phyloP scores from a whole-genome alignment of 92 coral and sea anemone species.

The Paragorgia papillata region DNA sequence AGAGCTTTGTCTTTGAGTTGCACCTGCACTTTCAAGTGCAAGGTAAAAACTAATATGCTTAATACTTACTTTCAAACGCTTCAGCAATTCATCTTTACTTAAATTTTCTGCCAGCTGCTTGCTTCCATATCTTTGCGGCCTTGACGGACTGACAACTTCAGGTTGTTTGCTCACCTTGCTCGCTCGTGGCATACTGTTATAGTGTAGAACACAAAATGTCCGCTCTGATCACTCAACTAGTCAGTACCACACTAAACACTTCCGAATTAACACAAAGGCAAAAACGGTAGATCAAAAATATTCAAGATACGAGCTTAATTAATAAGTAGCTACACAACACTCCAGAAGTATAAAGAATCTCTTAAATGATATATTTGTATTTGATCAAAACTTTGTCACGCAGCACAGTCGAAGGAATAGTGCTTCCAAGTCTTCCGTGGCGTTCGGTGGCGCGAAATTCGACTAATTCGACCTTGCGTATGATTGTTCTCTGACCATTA shows the following conservation, averaged over 20 bases:
- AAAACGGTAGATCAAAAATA: not conserved
- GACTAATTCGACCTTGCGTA: slow-evolving; percentile 11
- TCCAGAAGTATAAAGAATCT: not conserved
- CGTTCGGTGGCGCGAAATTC: slow-evolving; percentile 38
- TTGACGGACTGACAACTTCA: slow-evolving; percentile 31
- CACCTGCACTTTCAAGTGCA: not conserved
- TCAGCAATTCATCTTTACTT: slow-evolving; percentile 78
- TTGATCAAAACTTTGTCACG: not conserved
- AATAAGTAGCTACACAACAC: not conserved
- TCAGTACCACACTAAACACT: not conserved
- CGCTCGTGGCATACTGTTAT: slow-evolving; percentile 20
- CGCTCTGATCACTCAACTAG: not conserved
- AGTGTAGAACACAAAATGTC: slow-evolving; percentile 27
- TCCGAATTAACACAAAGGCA: too few relatives aligned
- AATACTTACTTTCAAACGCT: slow-evolving; percentile 70
- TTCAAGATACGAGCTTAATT: not conserved
- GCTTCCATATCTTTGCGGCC: slow-evolving; percentile 68
- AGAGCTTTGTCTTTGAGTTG: not conserved
- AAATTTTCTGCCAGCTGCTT: slow-evolving; percentile 69
- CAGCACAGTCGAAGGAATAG: not conserved
- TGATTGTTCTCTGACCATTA: slow-evolving; percentile 38
- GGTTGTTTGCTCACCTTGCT: slow-evolving; percentile 4
- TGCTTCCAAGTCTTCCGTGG: not conserved
- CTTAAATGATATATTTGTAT: not conserved
- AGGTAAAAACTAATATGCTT: too few relatives aligned